Conservation (phyloP, 2,797 vertebrate species). For the Myoxocephalus aenaeus region DNA sequence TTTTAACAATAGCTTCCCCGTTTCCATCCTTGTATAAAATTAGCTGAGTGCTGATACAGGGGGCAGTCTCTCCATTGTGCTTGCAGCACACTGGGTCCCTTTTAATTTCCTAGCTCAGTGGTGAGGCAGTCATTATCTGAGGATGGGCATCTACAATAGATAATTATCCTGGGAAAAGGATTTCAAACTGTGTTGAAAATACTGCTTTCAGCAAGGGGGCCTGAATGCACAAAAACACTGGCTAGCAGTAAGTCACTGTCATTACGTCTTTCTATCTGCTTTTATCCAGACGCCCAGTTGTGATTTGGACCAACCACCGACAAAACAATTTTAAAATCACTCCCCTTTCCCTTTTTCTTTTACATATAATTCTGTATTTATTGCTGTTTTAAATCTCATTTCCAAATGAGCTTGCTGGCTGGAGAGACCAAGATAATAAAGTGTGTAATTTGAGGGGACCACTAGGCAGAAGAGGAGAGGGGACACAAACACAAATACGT, state of each 20-base stretch:
- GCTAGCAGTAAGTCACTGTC: constrained; percentile 68
- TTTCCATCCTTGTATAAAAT: constrained; percentile 76
- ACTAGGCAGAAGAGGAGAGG: constrained; percentile 44
- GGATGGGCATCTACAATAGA: constrained; percentile 83
- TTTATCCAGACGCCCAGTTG: constrained; percentile 57
- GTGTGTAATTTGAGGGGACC: constrained; percentile 73
- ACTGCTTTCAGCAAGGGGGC: constrained; percentile 74
- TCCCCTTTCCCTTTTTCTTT: constrained; percentile 7
- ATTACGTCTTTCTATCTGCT: constrained; percentile 62
- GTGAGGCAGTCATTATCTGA: constrained; percentile 84
- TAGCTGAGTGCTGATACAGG: constrained; percentile 71
- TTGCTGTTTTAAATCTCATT: constrained; percentile 76
- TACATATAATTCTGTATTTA: constrained; percentile 66
- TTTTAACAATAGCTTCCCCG: constrained; percentile 67
- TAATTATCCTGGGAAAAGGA: constrained; percentile 82
- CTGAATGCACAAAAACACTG: constrained; percentile 69
- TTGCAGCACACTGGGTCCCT: constrained; percentile 72
- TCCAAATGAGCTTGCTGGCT: constrained; percentile 76
- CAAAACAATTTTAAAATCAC: constrained; percentile 69
- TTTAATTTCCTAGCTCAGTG: constrained; percentile 83
- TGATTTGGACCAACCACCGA: constrained; percentile 67
- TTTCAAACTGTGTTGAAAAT: constrained; percentile 81
- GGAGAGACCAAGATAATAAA: constrained; percentile 69
- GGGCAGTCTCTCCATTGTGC: constrained; percentile 78
- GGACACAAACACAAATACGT: constrained; percentile 44